Conservation (phyloP, 2,888 invertebrate species). For the Dendrolimus pini region DNA sequence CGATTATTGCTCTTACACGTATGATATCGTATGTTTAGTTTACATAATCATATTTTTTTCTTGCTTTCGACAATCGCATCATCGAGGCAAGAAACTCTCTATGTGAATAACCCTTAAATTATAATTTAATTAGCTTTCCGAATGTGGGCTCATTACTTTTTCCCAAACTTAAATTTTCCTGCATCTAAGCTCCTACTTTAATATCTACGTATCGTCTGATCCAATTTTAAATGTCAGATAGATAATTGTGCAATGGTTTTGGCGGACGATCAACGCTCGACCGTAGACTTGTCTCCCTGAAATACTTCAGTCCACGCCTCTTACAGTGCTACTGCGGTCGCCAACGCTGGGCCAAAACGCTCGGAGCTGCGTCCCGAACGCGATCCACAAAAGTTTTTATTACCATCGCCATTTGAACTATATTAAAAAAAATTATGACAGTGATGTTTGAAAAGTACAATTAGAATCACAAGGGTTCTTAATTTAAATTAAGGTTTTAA, state of each 20-base stretch:
- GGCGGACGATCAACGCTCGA: slow-evolving; percentile 56
- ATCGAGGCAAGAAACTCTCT: too few relatives aligned
- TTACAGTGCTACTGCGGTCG: slow-evolving; percentile 6
- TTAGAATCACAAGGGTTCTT: slow-evolving; percentile 3
- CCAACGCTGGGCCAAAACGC: slow-evolving; percentile 11
- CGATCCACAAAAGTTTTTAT: slow-evolving; percentile 13
- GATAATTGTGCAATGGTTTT: slow-evolving; percentile 70
- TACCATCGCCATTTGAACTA: slow-evolving; percentile 8
- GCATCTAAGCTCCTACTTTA: slow-evolving; percentile 28
- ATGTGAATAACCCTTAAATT: too few relatives aligned
- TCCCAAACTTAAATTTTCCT: slow-evolving; percentile 4
- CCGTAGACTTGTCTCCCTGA: slow-evolving; percentile 43
- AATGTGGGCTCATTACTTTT: too few relatives aligned
- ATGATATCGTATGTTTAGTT: too few relatives aligned
- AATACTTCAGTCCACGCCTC: slow-evolving; percentile 47
- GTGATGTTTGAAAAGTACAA: slow-evolving; percentile 25
- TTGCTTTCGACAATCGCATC: too few relatives aligned
- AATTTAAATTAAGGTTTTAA: slow-evolving; percentile 17
- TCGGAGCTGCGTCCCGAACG: slow-evolving; percentile 18
- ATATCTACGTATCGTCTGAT: slow-evolving; percentile 47
- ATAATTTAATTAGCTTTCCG: too few relatives aligned
- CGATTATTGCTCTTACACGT: too few relatives aligned
- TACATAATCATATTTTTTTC: too few relatives aligned
- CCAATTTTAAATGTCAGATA: slow-evolving; percentile 76
- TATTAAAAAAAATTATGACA: slow-evolving; percentile 8